phyloP scores from a whole-genome alignment of 2,888 invertebrate genomes.

The Patella caerulea region DNA sequence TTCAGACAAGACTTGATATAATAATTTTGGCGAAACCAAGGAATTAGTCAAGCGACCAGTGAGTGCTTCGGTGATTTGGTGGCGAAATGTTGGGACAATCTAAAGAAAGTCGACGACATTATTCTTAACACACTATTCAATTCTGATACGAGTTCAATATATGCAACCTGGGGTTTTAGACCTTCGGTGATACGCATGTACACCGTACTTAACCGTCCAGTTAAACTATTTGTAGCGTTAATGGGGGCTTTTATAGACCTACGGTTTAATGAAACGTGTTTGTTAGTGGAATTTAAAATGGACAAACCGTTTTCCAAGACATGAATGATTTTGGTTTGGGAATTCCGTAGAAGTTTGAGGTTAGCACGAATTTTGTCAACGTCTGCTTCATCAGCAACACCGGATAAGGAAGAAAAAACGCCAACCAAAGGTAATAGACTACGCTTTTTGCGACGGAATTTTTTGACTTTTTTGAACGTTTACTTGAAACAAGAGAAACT shows the following conservation, averaged over 20 bases:
- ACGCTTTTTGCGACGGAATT: background rate
- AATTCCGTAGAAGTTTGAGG: background rate
- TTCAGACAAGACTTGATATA: background rate
- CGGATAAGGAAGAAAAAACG: background rate
- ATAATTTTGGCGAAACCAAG: background rate
- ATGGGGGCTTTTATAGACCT: background rate
- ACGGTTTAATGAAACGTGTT: background rate
- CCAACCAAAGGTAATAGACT: background rate
- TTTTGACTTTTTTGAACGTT: background rate
- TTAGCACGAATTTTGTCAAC: background rate
- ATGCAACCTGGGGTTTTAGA: background rate
- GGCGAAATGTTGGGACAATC: background rate
- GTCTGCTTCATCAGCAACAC: background rate
- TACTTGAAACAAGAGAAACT: background rate
- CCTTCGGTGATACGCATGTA: background rate
- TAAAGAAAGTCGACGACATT: background rate
- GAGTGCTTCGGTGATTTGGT: background rate
- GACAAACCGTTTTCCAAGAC: background rate
- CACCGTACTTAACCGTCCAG: background rate
- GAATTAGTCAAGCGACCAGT: background rate
- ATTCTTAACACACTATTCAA: background rate
- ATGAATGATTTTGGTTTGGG: background rate
- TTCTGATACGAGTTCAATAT: background rate
- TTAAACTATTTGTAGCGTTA: background rate
- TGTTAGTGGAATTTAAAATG: background rate